phyloP scores from a whole-genome alignment of 2,888 invertebrate species.

The Yponomeuta sedellus region DNA sequence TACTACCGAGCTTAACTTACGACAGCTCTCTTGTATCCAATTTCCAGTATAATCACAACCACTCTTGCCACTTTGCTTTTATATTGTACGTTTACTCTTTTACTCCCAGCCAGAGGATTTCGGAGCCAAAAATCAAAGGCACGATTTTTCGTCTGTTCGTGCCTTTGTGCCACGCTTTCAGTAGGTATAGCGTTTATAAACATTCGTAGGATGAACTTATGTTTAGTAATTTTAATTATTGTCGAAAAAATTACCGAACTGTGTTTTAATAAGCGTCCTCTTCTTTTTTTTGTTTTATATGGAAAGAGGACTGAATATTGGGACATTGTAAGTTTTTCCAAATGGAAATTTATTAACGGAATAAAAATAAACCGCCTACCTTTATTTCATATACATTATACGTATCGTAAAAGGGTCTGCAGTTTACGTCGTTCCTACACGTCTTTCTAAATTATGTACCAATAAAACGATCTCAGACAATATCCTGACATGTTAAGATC shows the following conservation, averaged over 20 bases:
- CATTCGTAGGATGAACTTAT: no score
- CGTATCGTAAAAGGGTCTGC: slow-evolving; percentile 7
- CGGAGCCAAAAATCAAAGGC: not conserved
- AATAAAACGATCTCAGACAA: slow-evolving; percentile 60
- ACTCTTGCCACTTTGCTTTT: slow-evolving; percentile 4
- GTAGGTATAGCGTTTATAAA: no score
- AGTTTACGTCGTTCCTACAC: slow-evolving; percentile 15
- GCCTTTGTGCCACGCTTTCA: no score
- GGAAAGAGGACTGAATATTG: not conserved
- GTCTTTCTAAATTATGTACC: slow-evolving; percentile 51
- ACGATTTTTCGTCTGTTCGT: not conserved
- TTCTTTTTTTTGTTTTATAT: not conserved
- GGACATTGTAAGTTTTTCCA: not conserved
- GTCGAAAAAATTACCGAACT: no score
- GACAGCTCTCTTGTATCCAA: slow-evolving; percentile 11
- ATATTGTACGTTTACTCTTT: slow-evolving; percentile 1
- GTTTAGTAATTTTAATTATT: no score
- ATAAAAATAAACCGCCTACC: slow-evolving; percentile 4
- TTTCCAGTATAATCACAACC: slow-evolving; percentile 15
- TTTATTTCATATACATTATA: slow-evolving; percentile 2
- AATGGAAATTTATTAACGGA: not conserved
- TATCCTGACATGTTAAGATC: slow-evolving; percentile 59
- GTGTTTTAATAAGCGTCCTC: no score
- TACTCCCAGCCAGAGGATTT: not conserved
- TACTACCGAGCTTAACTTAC: slow-evolving; percentile 15